These are phyloP conservation scores for Drosophila borborema DNA, from an alignment of 2,888 invertebrate species.

Conservation along the genomic window DNA sequence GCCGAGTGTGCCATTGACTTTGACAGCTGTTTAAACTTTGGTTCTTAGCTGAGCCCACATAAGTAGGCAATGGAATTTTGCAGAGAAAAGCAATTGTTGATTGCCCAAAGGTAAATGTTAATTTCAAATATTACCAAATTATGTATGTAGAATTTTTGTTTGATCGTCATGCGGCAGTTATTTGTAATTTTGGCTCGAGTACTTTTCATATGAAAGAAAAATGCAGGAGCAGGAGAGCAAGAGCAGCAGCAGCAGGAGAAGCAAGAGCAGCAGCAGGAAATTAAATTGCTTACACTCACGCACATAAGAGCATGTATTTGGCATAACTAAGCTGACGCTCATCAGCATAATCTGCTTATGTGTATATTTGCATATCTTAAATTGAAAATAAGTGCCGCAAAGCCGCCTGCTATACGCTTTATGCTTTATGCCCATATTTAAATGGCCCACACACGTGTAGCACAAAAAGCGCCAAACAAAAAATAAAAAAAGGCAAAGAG, in stretches of 20 bases:
- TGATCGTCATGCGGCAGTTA: background rate
- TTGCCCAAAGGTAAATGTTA: background rate
- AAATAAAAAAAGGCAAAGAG: background rate
- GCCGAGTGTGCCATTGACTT: conserved; percentile 49
- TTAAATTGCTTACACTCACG: conserved; percentile 19
- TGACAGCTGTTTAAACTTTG: conserved; percentile 62
- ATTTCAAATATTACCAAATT: conserved; percentile 1
- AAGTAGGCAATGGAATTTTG: conserved; percentile 21
- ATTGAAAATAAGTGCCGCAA: conserved; percentile 45
- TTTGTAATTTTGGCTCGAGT: background rate
- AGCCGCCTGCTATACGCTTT: conserved; percentile 9
- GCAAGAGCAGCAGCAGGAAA: conserved; percentile 10
- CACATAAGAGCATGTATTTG: conserved; percentile 16
- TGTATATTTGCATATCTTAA: conserved; percentile 49
- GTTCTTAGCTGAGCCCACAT: conserved; percentile 21
- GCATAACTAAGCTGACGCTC: conserved; percentile 43
- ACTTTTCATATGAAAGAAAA: background rate
- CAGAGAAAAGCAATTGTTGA: background rate
- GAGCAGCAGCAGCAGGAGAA: too few species aligned
- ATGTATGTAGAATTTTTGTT: background rate
- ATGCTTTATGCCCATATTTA: conserved; percentile 18
- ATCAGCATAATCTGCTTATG: conserved; percentile 52
- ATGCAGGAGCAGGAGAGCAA: too few species aligned
- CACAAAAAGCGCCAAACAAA: background rate
- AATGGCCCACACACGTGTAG: conserved; percentile 33